Evolutionary conservation across 2,888 invertebrate species (phyloP).

Genomic region (Nycteola revayana): DNA sequence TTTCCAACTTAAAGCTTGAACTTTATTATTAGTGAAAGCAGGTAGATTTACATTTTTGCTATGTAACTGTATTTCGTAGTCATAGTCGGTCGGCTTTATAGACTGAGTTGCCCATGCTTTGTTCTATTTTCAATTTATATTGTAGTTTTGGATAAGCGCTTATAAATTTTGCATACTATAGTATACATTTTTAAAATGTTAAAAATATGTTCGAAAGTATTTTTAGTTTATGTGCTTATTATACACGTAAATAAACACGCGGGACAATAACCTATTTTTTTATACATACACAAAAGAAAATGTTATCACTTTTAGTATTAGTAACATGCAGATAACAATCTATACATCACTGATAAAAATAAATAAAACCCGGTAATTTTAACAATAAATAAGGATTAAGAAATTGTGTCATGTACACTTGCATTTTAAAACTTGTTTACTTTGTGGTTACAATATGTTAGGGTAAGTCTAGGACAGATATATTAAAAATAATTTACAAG

Average conservation of each 20-base stretch:
- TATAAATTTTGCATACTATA: too few relatives aligned
- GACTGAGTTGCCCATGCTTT: slow-evolving; percentile 17
- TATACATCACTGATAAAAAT: slow-evolving; percentile 5
- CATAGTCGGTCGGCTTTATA: background rate
- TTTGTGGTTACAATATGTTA: too few relatives aligned
- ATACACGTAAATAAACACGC: slow-evolving; percentile 48
- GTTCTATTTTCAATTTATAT: slow-evolving; percentile 16
- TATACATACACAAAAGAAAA: slow-evolving; percentile 4
- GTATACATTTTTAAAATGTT: background rate
- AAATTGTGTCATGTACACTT: too few relatives aligned
- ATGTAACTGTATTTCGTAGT: slow-evolving; percentile 11
- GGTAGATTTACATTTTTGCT: slow-evolving; percentile 5
- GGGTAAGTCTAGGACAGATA: too few relatives aligned
- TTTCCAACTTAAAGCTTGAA: slow-evolving; percentile 9
- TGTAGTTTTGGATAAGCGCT: background rate
- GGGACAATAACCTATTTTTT: slow-evolving; percentile 47
- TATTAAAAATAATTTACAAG: too few relatives aligned
- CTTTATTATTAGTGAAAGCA: slow-evolving; percentile 16
- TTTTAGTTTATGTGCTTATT: slow-evolving; percentile 33
- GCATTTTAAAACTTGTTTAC: too few relatives aligned
- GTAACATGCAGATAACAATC: slow-evolving; percentile 3
- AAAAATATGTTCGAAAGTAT: slow-evolving; percentile 12
- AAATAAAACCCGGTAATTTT: background rate
- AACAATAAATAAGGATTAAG: too few relatives aligned
- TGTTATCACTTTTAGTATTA: background rate